phyloP scores from a whole-genome alignment of 2,888 invertebrate genomes.

The Gymnocheta viridis region DNA sequence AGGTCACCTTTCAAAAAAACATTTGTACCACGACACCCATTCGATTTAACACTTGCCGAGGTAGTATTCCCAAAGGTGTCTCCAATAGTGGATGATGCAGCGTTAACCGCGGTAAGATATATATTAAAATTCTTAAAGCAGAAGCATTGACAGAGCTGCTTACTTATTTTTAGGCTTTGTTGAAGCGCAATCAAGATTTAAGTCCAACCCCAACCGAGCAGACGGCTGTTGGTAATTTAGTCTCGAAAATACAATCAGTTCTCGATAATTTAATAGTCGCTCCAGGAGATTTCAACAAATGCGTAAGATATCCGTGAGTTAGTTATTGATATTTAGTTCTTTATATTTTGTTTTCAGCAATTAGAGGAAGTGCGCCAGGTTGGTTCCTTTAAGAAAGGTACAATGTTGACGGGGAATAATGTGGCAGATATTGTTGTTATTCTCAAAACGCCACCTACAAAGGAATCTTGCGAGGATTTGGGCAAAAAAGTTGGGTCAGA shows the following conservation, averaged over 20 bases:
- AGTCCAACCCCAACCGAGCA: conserved; percentile 95
- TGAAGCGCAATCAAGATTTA: conserved; percentile 95
- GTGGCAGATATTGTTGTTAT: conserved; percentile 98
- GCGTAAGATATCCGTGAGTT: conserved; percentile 85
- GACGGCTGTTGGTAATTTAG: conserved; percentile 94
- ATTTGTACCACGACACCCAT: conserved; percentile 90
- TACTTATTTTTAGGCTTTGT: conserved; percentile 86
- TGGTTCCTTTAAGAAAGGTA: conserved; percentile 98
- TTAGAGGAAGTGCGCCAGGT: conserved; percentile 97
- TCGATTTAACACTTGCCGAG: conserved; percentile 94
- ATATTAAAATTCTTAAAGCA: conserved; percentile 61
- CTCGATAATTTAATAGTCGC: conserved; percentile 97
- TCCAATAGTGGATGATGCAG: conserved; percentile 91
- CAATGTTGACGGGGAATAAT: conserved; percentile 97
- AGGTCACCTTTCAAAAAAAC: conserved; percentile 86
- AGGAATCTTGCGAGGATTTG: conserved; percentile 96
- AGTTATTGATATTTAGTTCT: background rate
- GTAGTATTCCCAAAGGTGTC: conserved; percentile 92
- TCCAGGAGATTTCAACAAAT: conserved; percentile 96
- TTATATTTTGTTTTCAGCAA: conserved; percentile 85
- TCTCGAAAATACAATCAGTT: conserved; percentile 97
- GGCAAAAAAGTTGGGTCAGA: conserved; percentile 94
- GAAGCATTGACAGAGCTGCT: background rate
- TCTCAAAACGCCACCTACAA: conserved; percentile 96
- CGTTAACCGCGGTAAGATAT: conserved; percentile 87